Percentiles rank a stretch among this genome's conserved stretches.
Conservation (phyloP, 2,797 vertebrate species). For the Chaunax sp. region DNA sequence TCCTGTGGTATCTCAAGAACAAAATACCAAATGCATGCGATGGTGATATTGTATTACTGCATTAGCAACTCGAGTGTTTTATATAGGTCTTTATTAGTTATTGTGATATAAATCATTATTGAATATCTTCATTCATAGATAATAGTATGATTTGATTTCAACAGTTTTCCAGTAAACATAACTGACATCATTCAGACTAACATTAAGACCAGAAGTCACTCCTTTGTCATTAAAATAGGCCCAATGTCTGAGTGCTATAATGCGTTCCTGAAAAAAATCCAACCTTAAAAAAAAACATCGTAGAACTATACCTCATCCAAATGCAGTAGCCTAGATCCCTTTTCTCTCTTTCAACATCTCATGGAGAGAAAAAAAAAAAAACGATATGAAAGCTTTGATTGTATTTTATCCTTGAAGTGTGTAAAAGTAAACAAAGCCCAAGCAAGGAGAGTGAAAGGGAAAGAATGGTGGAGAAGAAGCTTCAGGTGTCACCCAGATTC, state of each 20-base stretch:
- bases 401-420: constrained; percentile 71
- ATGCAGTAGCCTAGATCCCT: constrained; percentile 52
- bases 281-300: constrained; percentile 48
- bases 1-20: neutral
- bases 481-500: constrained; percentile 72
- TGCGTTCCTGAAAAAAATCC: constrained; percentile 58
- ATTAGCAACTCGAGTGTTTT: neutral
- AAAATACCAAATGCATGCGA: neutral
- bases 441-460: constrained; percentile 8
- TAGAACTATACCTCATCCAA: constrained; percentile 42
- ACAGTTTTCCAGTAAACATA: neutral
- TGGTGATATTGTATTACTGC: neutral
- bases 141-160: neutral
- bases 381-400: constrained; percentile 70
- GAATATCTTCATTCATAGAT: neutral
- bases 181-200: constrained; percentile 5
- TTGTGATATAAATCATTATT: neutral
- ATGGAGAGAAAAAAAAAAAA: constrained; percentile 26
- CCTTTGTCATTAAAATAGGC: constrained; percentile 17
- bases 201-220: constrained; percentile 10
- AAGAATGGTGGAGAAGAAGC: constrained; percentile 37
- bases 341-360: constrained; percentile 56
- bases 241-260: constrained; percentile 16
- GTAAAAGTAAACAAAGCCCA: constrained; percentile 66
- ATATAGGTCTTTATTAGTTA: neutral